Evolutionary conservation across 2,113 vertebrate species (phyloP).

Genomic region (Quiscalus mexicanus): DNA sequence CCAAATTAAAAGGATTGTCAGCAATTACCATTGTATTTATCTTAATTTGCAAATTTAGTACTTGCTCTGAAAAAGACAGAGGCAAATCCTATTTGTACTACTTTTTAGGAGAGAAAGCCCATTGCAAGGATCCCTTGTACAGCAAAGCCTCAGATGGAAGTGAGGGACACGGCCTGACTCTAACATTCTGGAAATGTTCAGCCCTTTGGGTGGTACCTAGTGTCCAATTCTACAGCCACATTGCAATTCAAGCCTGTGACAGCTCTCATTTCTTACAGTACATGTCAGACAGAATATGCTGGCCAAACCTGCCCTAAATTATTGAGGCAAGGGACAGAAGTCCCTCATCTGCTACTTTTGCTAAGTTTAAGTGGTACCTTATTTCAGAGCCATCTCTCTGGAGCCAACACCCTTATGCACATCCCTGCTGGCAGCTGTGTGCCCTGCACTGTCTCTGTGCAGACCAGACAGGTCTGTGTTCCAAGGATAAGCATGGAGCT

Average conservation of each 20-base stretch:
- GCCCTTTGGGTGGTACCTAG: neutral
- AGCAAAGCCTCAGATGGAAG: neutral
- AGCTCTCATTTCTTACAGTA: neutral
- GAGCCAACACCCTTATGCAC: neutral
- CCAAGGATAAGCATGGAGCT: fast-evolving
- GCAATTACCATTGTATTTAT: neutral
- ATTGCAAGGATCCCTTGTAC: neutral
- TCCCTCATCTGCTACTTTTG: neutral
- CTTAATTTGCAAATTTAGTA: neutral
- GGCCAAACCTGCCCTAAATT: neutral
- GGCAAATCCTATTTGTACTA: constrained; percentile 19
- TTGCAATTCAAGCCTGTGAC: neutral
- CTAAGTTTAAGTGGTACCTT: neutral
- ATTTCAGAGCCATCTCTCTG: neutral
- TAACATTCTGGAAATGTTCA: neutral
- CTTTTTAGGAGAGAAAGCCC: neutral
- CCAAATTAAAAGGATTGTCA: neutral
- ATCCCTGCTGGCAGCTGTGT: neutral
- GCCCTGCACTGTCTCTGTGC: fast-evolving
- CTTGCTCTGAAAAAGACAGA: neutral
- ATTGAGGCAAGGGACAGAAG: neutral
- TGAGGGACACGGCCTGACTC: neutral
- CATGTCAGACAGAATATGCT: neutral
- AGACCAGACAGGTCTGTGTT: neutral
- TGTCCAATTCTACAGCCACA: neutral